A percentile compares a stretch with the other conserved stretches of the same genome.
Evolutionary conservation across 2,113 vertebrate species (phyloP).

Genomic region (Corydoras maculifer): DNA sequence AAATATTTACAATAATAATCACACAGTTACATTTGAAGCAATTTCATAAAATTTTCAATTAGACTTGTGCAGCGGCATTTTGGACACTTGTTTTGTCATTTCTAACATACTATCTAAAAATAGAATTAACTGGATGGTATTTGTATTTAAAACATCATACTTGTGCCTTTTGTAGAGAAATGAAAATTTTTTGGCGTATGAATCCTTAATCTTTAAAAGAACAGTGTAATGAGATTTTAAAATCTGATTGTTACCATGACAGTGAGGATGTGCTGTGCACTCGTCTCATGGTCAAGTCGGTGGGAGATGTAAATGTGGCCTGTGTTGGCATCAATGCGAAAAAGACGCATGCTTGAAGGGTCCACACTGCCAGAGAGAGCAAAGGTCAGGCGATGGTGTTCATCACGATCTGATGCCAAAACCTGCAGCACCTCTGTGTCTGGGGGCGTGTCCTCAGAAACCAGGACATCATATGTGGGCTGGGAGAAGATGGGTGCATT

Average conservation of each 20-base stretch:
- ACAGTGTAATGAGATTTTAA: too few relatives aligned
- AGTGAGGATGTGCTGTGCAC: constrained; percentile 86
- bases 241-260: constrained; percentile 75
- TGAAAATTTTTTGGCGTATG: too few relatives aligned
- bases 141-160: too few relatives aligned
- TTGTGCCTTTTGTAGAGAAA: too few relatives aligned
- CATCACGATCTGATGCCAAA: constrained; percentile 86
- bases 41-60: too few relatives aligned
- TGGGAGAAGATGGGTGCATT: constrained; percentile 90
- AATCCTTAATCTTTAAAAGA: too few relatives aligned
- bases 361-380: constrained; percentile 88
- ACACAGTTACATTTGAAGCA: too few relatives aligned
- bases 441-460: constrained; percentile 84
- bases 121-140: too few relatives aligned
- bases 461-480: constrained; percentile 78
- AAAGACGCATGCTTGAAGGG: constrained; percentile 79
- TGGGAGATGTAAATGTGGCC: constrained; percentile 82
- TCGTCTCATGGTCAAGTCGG: constrained; percentile 86
- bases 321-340: constrained; percentile 78
- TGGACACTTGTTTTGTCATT: too few relatives aligned
- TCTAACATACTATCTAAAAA: too few relatives aligned
- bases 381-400: constrained; percentile 83
- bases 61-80: too few relatives aligned
- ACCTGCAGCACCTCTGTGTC: constrained; percentile 89
- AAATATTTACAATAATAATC: too few relatives aligned